Evolutionary conservation across 2,797 vertebrate genomes (phyloP).

Genomic region (Platalea minor): DNA sequence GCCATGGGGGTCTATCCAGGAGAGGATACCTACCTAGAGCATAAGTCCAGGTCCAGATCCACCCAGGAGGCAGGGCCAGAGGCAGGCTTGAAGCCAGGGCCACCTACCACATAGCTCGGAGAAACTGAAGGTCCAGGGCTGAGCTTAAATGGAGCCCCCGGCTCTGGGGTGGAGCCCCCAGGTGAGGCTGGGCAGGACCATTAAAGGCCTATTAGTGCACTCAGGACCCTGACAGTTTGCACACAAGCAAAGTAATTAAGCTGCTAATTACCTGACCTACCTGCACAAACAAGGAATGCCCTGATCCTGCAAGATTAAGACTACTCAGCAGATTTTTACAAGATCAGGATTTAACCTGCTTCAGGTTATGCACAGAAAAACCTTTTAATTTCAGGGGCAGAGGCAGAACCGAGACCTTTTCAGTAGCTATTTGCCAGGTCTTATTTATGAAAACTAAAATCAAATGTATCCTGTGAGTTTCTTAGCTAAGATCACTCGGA

Average conservation of each 20-base stretch:
- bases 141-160: neutral
- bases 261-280: neutral
- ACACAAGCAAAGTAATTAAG: neutral
- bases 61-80: no score
- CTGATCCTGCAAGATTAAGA: neutral
- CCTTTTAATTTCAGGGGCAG: neutral
- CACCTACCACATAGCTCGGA: accelerated
- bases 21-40: neutral
- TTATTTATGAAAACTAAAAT: neutral
- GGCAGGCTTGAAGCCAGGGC: no score
- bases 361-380: neutral
- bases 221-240: neutral
- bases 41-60: neutral
- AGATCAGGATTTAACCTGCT: neutral
- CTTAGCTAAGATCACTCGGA: neutral
- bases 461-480: neutral
- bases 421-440: neutral
- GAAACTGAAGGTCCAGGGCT: accelerated
- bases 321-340: neutral
- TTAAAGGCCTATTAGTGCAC: neutral
- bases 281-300: neutral
- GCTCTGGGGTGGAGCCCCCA: neutral
- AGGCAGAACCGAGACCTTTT: neutral
- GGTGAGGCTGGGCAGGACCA: neutral
- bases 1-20: no score